Evolutionary conservation across 1,140 invertebrate genomes (phyloP), one percentile per base, ranked within the genome.

Genomic region (Thaumatotibia leucotreta): DNA sequence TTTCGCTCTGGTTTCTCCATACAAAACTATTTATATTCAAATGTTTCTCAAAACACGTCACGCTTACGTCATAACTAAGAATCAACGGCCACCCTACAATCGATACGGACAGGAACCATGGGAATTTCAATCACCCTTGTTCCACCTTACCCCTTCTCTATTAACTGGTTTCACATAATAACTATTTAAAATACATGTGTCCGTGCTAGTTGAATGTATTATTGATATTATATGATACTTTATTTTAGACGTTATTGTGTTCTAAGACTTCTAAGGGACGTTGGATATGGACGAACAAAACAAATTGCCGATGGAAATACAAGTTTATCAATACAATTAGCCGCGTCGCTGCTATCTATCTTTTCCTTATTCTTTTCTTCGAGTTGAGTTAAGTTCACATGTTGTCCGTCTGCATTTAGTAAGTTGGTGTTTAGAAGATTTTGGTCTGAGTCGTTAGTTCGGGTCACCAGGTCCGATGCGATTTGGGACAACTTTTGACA

Each of bases 171-270:
- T 74, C 78, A 72, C 76, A 89, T 88, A 89, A 89, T 89, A 86
- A 80, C 81, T 83, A 83, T 89, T 89, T 89, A 87, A 86, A 89
- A 89, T 89, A 89, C 87, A 89, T 89, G 80, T 89, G 85, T 89
- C 84, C 78, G 78, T 79, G 69, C 76, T 81, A 77, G 73, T 69
- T 82, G 82, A 81, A 86, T 80, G 80, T 84, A 89, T 87, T 89
- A 89, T 89, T 88, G 87, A 89, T 89, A 89, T 89, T 88, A 87
- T 89, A 89, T 89, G 84, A 89, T 88, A 88, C 86, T 89, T 89
- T 89, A 88, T 88, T 89, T 89, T 86, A 83, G 77, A 63, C 58
- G 66, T 70, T 67, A 76, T 75, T 79, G 71, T 77, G 73, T 83
- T 81, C 76, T 82, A 80, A 80, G 66, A 67, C 67, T 66, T 49